Percentiles rank a stretch among this genome's conserved stretches.
Evolutionary conservation across 2,113 vertebrate species (phyloP).

Genomic region (Loxodonta africana): DNA sequence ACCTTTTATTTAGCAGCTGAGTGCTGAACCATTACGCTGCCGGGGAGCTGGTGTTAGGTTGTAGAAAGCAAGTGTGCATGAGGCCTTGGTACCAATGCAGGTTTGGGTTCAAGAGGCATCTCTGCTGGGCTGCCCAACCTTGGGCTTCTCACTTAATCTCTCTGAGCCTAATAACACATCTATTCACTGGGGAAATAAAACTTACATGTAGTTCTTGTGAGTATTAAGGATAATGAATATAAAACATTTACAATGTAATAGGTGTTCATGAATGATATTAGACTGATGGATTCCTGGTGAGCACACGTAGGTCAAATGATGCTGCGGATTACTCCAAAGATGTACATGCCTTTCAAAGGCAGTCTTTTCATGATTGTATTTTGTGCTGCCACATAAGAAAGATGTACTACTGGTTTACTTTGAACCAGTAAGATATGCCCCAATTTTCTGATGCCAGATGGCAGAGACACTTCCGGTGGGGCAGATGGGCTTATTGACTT

Average conservation of each 20-base stretch:
- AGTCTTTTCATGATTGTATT: slow-evolving; percentile 67
- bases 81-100: not conserved
- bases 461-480: slow-evolving; percentile 70
- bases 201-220: not conserved
- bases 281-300: slow-evolving; percentile 26
- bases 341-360: slow-evolving; percentile 39
- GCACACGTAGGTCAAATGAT: not conserved
- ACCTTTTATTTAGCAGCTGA: no score
- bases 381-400: not conserved
- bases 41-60: not conserved
- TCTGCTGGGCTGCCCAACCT: not conserved
- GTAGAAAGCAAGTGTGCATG: not conserved
- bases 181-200: slow-evolving; percentile 5
- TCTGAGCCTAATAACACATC: not conserved
- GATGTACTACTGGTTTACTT: slow-evolving; percentile 73
- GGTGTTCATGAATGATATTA: not conserved
- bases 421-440: slow-evolving; percentile 68
- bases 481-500: slow-evolving; percentile 79
- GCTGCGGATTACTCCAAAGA: not conserved
- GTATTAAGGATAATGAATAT: not conserved
- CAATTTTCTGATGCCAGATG: slow-evolving; percentile 78
- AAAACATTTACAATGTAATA: not conserved
- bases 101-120: not conserved
- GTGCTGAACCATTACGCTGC: no score
- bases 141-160: not conserved